These are phyloP conservation scores for Peromyscus aztecus DNA, from an alignment of 2,797 vertebrate genomes.

Conservation along the genomic window DNA sequence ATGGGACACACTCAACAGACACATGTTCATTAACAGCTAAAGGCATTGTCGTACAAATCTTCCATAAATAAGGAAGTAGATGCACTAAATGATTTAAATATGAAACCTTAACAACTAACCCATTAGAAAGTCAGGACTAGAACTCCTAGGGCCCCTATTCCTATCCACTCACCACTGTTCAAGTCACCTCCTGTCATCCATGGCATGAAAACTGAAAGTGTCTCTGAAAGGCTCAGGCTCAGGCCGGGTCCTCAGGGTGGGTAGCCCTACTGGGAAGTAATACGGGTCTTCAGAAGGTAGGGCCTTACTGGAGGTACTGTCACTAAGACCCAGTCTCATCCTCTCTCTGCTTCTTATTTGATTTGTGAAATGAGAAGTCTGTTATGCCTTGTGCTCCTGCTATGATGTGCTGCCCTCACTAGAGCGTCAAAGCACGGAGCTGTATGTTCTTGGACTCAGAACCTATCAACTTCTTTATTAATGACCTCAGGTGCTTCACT, in stretches of 20 bases:
- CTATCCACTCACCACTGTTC: background rate
- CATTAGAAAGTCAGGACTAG: background rate
- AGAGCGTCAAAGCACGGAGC: background rate
- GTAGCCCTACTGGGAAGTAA: background rate
- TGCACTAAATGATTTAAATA: constrained; percentile 35
- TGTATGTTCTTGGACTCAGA: background rate
- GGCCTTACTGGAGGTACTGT: background rate
- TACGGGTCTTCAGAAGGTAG: background rate
- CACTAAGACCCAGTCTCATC: background rate
- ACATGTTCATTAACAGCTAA: constrained; percentile 40
- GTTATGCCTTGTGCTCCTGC: background rate
- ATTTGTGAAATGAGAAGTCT: background rate
- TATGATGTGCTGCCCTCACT: background rate
- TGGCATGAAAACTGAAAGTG: background rate
- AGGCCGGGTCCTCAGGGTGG: background rate
- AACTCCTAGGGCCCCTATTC: background rate
- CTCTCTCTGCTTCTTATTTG: background rate
- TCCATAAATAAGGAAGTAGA: constrained; percentile 16
- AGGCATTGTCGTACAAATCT: constrained; percentile 18
- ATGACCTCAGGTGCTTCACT: background rate
- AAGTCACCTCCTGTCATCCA: background rate
- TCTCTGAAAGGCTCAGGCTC: background rate
- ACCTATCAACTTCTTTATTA: background rate
- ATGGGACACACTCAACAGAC: background rate
- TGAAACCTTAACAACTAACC: constrained; percentile 34